Evolutionary conservation across 2,797 vertebrate genomes (phyloP).

Genomic region (Odontamblyopus rebecca): DNA sequence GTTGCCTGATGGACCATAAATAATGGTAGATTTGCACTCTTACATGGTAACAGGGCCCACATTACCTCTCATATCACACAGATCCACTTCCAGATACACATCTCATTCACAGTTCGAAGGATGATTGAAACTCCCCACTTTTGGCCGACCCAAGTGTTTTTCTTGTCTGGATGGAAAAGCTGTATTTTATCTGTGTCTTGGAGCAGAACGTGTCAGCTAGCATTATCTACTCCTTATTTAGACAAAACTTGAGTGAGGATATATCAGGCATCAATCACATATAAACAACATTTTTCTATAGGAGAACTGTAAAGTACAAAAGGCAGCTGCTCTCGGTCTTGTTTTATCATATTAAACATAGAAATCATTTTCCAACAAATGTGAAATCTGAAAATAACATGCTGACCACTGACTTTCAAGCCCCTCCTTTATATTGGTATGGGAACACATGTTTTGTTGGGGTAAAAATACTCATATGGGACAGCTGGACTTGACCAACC

Average conservation of each 20-base stretch:
- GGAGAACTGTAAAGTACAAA: slow-evolving; percentile 8
- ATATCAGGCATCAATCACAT: slow-evolving; percentile 36
- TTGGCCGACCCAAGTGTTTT: slow-evolving; percentile 45
- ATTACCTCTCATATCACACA: slow-evolving; percentile 50
- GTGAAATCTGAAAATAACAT: slow-evolving; percentile 5
- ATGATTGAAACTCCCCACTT: slow-evolving; percentile 50
- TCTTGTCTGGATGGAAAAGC: slow-evolving; percentile 49
- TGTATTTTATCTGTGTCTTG: slow-evolving; percentile 49
- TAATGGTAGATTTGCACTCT: slow-evolving; percentile 27
- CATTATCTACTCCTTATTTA: slow-evolving; percentile 67
- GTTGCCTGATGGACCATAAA: slow-evolving; percentile 32
- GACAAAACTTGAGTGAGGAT: slow-evolving; percentile 37
- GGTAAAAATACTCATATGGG: slow-evolving; percentile 71
- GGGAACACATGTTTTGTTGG: slow-evolving; percentile 53
- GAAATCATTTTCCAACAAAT: not conserved
- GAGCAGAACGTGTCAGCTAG: slow-evolving; percentile 36
- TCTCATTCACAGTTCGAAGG: slow-evolving; percentile 42
- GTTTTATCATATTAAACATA: slow-evolving; percentile 11
- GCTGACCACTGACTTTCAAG: slow-evolving; percentile 42
- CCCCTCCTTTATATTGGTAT: slow-evolving; percentile 38
- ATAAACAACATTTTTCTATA: slow-evolving; percentile 44
- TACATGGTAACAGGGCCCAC: slow-evolving; percentile 25
- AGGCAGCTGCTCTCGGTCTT: slow-evolving; percentile 30
- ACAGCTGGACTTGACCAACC: slow-evolving; percentile 65
- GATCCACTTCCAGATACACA: slow-evolving; percentile 44